phyloP scores from a whole-genome alignment of 2,113 vertebrate genomes.

The Pygoscelis antarcticus region DNA sequence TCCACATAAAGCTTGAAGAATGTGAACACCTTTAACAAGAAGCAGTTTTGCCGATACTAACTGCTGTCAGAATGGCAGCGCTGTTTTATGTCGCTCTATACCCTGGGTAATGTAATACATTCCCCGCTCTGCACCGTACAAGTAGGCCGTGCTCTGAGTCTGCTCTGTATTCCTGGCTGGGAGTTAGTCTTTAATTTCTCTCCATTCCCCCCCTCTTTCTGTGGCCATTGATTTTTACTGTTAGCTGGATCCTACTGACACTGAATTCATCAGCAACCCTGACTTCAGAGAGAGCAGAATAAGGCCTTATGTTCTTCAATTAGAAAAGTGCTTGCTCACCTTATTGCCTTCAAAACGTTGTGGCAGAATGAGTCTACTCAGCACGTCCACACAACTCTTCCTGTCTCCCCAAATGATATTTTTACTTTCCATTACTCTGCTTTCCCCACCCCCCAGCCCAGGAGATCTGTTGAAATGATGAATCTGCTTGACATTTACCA shows the following conservation, averaged over 20 bases:
- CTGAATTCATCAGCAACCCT: background rate
- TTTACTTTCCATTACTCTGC: background rate
- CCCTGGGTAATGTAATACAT: background rate
- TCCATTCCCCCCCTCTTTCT: background rate
- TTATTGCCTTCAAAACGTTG: background rate
- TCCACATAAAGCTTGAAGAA: background rate
- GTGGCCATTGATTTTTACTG: background rate
- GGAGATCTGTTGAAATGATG: background rate
- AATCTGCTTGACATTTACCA: background rate
- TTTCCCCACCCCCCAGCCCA: rapidly evolving
- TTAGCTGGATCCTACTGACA: background rate
- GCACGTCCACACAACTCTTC: background rate
- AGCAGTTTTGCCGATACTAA: background rate
- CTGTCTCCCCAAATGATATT: background rate
- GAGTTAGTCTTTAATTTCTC: background rate
- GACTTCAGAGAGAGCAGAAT: background rate
- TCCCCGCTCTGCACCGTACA: rapidly evolving
- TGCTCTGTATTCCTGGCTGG: background rate
- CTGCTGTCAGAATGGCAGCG: background rate
- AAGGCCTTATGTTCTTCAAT: background rate
- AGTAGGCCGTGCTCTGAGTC: rapidly evolving
- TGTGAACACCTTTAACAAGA: background rate
- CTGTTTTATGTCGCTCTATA: background rate
- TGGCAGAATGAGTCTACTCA: background rate
- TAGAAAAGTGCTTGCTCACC: background rate